These are phyloP conservation scores for Eremophila alpestris DNA, from an alignment of 2,797 vertebrate species.

Conservation along the genomic window DNA sequence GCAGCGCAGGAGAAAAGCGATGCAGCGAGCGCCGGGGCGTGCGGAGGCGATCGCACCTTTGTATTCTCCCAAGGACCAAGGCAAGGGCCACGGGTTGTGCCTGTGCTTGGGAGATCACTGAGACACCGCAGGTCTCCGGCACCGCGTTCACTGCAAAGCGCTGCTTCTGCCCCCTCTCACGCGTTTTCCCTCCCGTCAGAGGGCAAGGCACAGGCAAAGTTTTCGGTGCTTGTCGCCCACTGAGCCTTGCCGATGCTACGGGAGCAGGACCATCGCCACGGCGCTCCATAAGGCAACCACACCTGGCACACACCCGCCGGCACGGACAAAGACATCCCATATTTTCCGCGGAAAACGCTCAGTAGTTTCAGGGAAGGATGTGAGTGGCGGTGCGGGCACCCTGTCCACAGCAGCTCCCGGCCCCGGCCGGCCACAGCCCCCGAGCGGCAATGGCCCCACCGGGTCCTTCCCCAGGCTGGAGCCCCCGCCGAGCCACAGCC, in stretches of 20 bases:
- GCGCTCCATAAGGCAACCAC: background rate
- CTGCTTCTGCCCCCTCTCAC: background rate
- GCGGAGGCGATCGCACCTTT: background rate
- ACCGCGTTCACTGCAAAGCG: accelerated
- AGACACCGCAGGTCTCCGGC: background rate
- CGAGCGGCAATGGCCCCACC: background rate
- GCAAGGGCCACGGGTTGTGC: background rate
- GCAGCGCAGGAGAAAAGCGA: background rate
- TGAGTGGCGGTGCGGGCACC: accelerated
- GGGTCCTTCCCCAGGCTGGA: background rate
- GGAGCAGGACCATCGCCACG: background rate
- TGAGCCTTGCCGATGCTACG: background rate
- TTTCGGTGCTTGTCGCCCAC: background rate
- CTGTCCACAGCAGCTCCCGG: background rate
- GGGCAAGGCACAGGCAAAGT: background rate
- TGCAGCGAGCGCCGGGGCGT: background rate
- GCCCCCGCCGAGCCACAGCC: background rate
- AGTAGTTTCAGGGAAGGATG: background rate
- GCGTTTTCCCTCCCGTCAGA: no score
- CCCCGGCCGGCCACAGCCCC: background rate
- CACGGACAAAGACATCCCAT: background rate
- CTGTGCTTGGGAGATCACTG: background rate
- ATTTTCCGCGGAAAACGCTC: background rate
- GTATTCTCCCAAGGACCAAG: background rate
- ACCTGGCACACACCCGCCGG: background rate